These are phyloP conservation scores for Gulo gulo DNA, from an alignment of 2,113 vertebrate species.

Conservation along the genomic window DNA sequence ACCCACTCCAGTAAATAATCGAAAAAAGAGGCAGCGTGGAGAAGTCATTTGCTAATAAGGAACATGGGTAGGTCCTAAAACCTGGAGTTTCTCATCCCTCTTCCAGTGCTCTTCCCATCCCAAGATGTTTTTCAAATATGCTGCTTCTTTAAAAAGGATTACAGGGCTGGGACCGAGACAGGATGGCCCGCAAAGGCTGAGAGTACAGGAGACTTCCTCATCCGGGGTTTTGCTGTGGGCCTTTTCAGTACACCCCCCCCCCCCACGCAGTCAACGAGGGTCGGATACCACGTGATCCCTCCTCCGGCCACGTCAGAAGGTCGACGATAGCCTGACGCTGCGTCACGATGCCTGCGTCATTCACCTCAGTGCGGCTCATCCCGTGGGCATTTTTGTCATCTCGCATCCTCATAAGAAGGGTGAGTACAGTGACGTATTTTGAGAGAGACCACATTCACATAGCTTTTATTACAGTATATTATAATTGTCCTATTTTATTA, in stretches of 20 bases:
- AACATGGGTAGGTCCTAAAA: neutral
- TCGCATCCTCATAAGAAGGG: neutral
- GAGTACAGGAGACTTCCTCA: neutral
- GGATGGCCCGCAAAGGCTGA: fast-evolving
- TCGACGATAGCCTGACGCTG: neutral
- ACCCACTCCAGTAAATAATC: neutral
- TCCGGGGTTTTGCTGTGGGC: neutral
- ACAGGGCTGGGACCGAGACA: neutral
- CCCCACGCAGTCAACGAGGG: neutral
- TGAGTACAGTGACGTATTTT: neutral
- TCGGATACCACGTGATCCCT: neutral
- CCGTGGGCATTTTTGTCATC: neutral
- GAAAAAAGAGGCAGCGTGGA: neutral
- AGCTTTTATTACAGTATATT: neutral
- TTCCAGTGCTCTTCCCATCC: neutral
- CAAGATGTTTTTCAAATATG: neutral
- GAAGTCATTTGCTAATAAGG: neutral
- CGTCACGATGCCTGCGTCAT: neutral
- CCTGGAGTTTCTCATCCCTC: neutral
- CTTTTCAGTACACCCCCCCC: neutral
- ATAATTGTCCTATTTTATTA: neutral
- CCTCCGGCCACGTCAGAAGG: neutral
- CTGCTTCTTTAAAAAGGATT: neutral
- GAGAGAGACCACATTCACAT: neutral
- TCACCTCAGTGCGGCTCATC: neutral